Evolutionary conservation across 2,888 invertebrate species (phyloP).

Genomic region (Hololepta plana): DNA sequence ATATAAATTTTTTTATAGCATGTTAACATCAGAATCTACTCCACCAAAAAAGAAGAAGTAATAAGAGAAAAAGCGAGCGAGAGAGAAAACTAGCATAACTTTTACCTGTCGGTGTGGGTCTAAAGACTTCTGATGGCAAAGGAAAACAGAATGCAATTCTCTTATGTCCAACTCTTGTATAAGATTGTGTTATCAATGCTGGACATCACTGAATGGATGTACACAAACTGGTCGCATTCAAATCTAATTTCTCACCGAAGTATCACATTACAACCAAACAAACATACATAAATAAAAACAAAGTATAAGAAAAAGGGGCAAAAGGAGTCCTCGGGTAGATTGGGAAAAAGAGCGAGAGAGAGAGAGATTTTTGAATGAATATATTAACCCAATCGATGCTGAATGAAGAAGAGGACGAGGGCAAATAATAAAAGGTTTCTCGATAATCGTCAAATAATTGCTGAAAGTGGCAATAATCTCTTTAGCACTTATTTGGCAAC

Average conservation of each 20-base stretch:
- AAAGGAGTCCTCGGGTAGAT: no score
- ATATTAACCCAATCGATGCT: no score
- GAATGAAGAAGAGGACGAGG: no score
- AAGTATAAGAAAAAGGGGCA: slow-evolving; percentile 3
- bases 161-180: slow-evolving; percentile 15
- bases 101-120: slow-evolving; percentile 22
- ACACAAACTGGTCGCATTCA: slow-evolving; percentile 13
- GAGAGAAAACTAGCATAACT: slow-evolving; percentile 15
- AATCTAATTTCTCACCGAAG: slow-evolving; percentile 7
- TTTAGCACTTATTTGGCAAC: no score
- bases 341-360: no score
- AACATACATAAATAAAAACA: slow-evolving; percentile 2
- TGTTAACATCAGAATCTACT: slow-evolving; percentile 26
- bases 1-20: slow-evolving; percentile 24
- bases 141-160: slow-evolving; percentile 21
- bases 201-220: slow-evolving; percentile 19
- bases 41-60: slow-evolving; percentile 14
- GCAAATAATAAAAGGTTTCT: no score
- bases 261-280: slow-evolving; percentile 6
- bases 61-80: slow-evolving; percentile 2
- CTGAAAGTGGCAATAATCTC: no score
- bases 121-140: slow-evolving; percentile 18
- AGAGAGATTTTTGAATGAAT: no score
- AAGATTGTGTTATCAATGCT: slow-evolving; percentile 24
- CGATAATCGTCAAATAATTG: no score